Percentiles rank a stretch among this genome's conserved stretches.
Evolutionary conservation across 2,888 invertebrate species (phyloP).

Genomic region (Xanthia icteritia): DNA sequence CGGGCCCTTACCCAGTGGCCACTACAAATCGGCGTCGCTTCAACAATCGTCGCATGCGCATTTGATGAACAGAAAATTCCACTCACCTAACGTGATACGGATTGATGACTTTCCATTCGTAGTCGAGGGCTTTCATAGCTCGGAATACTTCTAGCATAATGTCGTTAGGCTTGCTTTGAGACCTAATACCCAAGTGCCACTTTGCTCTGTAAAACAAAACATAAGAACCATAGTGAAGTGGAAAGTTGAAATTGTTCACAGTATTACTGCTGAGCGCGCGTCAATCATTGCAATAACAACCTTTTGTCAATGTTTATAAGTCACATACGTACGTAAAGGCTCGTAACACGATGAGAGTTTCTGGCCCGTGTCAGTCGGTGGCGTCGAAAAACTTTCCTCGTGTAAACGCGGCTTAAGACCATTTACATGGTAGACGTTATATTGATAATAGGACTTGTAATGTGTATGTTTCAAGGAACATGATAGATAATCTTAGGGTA

Average conservation of each 20-base stretch:
- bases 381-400: not conserved
- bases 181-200: conserved; percentile 99
- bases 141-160: conserved; percentile 99
- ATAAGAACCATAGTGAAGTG: not conserved
- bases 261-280: not conserved
- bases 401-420: not conserved
- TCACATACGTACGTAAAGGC: too few relatives aligned
- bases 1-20: not conserved
- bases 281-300: not conserved
- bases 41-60: not conserved
- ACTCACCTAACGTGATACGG: conserved; percentile 95
- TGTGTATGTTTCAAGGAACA: not conserved
- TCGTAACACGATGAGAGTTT: not conserved
- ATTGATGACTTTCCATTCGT: conserved; percentile 99
- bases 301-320: not conserved
- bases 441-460: not conserved
- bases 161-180: conserved; percentile 99
- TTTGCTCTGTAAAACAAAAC: conserved; percentile 92
- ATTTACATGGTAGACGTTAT: not conserved
- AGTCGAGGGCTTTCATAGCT: conserved; percentile 99
- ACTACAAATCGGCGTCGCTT: not conserved
- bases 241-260: not conserved
- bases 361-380: not conserved
- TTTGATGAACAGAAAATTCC: not conserved
- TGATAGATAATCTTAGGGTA: not conserved